A percentile compares a stretch with the other conserved stretches of the same genome.
Evolutionary conservation across 2,797 vertebrate genomes (phyloP).

Genomic region (Philypnodon macrostomus): DNA sequence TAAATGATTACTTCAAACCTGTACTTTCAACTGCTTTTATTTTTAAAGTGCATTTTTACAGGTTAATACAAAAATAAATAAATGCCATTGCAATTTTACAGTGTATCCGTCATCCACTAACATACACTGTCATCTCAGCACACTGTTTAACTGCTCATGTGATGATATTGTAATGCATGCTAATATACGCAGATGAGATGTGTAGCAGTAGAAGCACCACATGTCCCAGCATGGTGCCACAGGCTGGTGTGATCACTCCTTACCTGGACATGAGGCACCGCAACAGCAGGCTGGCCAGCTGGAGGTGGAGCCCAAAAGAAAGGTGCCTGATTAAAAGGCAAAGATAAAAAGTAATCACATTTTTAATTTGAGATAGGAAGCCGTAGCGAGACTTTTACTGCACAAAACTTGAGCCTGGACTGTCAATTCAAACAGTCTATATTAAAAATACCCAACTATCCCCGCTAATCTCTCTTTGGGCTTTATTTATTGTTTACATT

Average conservation of each 20-base stretch:
- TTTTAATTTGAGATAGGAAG: too few species aligned
- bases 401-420: too few species aligned
- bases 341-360: slow-evolving; percentile 24
- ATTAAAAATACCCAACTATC: too few species aligned
- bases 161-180: slow-evolving; percentile 70
- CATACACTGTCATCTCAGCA: slow-evolving; percentile 27
- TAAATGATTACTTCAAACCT: too few species aligned
- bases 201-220: slow-evolving; percentile 57
- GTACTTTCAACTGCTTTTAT: too few species aligned
- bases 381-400: too few species aligned
- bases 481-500: too few species aligned
- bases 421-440: too few species aligned
- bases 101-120: slow-evolving; percentile 28
- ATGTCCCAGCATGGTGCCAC: slow-evolving; percentile 67
- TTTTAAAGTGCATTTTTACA: too few species aligned
- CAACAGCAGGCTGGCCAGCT: slow-evolving; percentile 61
- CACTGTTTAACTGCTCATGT: slow-evolving; percentile 43
- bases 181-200: slow-evolving; percentile 80
- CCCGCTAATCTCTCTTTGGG: too few species aligned
- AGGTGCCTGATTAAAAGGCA: slow-evolving; percentile 32
- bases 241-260: slow-evolving; percentile 63
- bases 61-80: too few species aligned
- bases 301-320: slow-evolving; percentile 27
- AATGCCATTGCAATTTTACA: neutral
- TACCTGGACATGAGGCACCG: slow-evolving; percentile 58